Conservation (phyloP, 1,140 invertebrate species). For the Melitaea cinxia region DNA sequence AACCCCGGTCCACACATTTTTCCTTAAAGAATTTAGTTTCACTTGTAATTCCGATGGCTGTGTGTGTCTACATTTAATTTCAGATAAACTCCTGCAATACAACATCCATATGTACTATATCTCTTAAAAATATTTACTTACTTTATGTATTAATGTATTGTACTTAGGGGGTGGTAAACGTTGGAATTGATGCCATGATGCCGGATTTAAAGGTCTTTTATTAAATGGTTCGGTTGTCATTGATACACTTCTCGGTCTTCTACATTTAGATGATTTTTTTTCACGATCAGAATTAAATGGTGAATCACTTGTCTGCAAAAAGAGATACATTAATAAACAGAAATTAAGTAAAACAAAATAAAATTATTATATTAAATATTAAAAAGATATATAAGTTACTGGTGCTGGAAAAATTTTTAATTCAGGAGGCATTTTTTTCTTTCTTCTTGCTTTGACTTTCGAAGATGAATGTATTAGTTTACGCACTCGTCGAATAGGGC, state of each 20-base stretch:
- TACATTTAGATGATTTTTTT: constrained; percentile 59
- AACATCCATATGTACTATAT: constrained; percentile 21
- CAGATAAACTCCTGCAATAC: constrained; percentile 62
- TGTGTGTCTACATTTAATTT: constrained; percentile 64
- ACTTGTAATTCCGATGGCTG: constrained; percentile 81
- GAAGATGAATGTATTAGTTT: constrained; percentile 65
- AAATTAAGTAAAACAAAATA: neutral
- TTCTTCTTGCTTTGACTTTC: constrained; percentile 69
- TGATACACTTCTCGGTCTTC: constrained; percentile 80
- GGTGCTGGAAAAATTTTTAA: constrained; percentile 81
- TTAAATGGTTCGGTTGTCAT: constrained; percentile 75
- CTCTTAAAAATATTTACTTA: neutral
- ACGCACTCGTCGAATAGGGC: constrained; percentile 72
- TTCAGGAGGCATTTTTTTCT: constrained; percentile 83
- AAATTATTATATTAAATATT: neutral
- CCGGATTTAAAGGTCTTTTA: constrained; percentile 63
- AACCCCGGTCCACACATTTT: constrained; percentile 83
- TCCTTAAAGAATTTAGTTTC: constrained; percentile 81
- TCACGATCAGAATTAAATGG: constrained; percentile 75
- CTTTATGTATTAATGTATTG: constrained; percentile 10
- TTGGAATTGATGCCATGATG: constrained; percentile 74
- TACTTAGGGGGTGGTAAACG: constrained; percentile 79
- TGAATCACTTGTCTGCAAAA: constrained; percentile 71
- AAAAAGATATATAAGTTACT: constrained; percentile 45
- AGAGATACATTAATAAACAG: neutral